Evolutionary conservation across 1,140 invertebrate species (phyloP), one percentile per base, ranked within the genome.

Genomic region (Neodiprion pinetum): DNA sequence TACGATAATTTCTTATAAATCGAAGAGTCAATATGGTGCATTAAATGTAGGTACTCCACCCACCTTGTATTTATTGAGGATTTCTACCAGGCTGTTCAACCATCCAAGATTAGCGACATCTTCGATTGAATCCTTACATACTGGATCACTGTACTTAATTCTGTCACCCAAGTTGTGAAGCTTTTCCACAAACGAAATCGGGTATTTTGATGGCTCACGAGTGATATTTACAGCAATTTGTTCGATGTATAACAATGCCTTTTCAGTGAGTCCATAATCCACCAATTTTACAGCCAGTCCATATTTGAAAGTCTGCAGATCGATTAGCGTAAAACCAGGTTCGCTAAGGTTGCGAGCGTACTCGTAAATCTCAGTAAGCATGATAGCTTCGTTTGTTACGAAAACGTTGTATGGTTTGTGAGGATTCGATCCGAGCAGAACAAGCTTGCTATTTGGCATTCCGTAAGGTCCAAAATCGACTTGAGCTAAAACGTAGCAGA

Each of bases 311-410:
- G 90, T 89, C 90, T 95, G 88, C 7, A 89, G 76, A 53, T 95
- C 92, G 10, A 91, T 87, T 49, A 97, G 89, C 74, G 91, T 90
- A 81, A 94, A 96, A 61, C 91, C 88, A n/a, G 93, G 91, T 80
- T 95, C 93, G 76, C 93, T 94, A 48, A 98, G 90, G 76, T 93
- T 93, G 68, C 94, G 92, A 0, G 96, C 97, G 87, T 97, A 99
- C 87, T 98, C 97, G 85, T 97, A 98, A 71, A 98, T 94, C 88
- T 98, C 96, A 0, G 97, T 98, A 83, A 97, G 94, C 88, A 98
- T 96, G 70, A 98, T 94, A 7, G 96, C 95, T 84, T 95, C 93
- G 81, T 94, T 94, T 49, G 91, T 93, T 11, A 93, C 93, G 87
- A 97, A 95, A 77, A 93, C 90, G n/a, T 87, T 81, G 77, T 93